Evolutionary conservation across 2,797 vertebrate species (phyloP), one percentile per base, ranked within the genome.

Genomic region (Eulemur coronatus): DNA sequence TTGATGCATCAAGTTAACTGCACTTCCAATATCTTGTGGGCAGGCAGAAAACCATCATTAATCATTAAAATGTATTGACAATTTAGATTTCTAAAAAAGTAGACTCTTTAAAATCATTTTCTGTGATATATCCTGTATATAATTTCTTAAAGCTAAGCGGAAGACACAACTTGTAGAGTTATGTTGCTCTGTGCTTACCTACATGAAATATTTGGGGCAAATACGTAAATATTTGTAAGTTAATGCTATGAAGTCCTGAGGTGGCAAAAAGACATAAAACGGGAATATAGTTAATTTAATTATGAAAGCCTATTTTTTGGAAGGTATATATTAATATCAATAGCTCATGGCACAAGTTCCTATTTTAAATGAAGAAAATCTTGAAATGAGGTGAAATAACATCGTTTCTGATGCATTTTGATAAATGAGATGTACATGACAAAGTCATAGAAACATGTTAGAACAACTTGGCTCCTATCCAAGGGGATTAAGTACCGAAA

Each of bases 1-100:
- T 93, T 97, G 86, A 94, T 93, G 78, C 65, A 41, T 94, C 97
- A 65, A 61, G 57, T 87, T 97, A 87, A 87, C 70, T 97, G 22
- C 18, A 96, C 78, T 78, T 91, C 20, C 46, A 87, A 67, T 73
- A 70, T 94, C 76, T 75, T 78, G 26, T 89, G 38, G 82, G 30
- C 14, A 98, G 96, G 70, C 94, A 98, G 43, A 86, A 86, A 65
- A 84, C 89, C 80, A 52, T 93, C 84, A 93, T 97, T 89, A 94
- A 75, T 91, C 55, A 82, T 95, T 72, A 69, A 85, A 97, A 89
- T 92, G 41, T 65, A 92, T n/a, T 75, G 55, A 63, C 94, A 97
- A 96, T 97, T 30, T 79, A 8, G 69, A 95, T 84, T 96, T 95
- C 35, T 78, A 78, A 97, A 97, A 84, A 96, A 95, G 24, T 52